Evolutionary conservation across 1,140 invertebrate genomes (phyloP), one percentile per base, ranked within the genome.

Genomic region (Dinoponera quadriceps): DNA sequence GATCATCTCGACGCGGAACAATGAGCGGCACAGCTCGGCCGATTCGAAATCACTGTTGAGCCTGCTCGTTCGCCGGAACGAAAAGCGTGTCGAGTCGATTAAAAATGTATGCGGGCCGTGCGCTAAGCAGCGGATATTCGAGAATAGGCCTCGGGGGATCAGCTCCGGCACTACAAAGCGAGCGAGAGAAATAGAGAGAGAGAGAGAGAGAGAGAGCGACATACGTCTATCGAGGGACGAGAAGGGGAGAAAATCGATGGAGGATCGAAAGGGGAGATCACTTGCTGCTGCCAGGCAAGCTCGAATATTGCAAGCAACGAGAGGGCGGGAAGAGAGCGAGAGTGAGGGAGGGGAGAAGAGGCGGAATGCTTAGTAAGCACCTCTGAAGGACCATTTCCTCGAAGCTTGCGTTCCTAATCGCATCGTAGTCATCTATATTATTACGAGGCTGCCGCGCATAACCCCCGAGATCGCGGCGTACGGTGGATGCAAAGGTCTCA

Each of bases 391-490:
- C 86, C 87, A 85, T 88, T 88, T 83, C 87, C 90, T 84, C 77
- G 77, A 88, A 89, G 89, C 90, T 89, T 90, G 86, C 90, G 89
- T 91, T 91, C 88, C 90, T 93, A 92, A 91, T 93, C 91, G 92
- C 91, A 86, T 89, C 72, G 84, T 65, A 91, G 88, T 93, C 91
- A 93, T 93, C 91, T 91, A 88, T 90, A 92, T 91, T 92, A 92
- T 91, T 91, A 91, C 88, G 87, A 85, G 84, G 87, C 81, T 86
- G 82, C 87, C 89, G 86, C 87, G 90, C 89, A 90, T 89, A 90
- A 89, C 38, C 66, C 33, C 68, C 75, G 68, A 82, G 22, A n/a
- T n/a, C 27, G n/a, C 33, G 55, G 25, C 89, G 84, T 85, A 91
- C 85, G 38, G 73, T 82, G 86, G 88, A 90, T 88, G 87, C 84